Evolutionary conservation across 1,140 invertebrate genomes (phyloP).

Genomic region (Zaprionus davidi): DNA sequence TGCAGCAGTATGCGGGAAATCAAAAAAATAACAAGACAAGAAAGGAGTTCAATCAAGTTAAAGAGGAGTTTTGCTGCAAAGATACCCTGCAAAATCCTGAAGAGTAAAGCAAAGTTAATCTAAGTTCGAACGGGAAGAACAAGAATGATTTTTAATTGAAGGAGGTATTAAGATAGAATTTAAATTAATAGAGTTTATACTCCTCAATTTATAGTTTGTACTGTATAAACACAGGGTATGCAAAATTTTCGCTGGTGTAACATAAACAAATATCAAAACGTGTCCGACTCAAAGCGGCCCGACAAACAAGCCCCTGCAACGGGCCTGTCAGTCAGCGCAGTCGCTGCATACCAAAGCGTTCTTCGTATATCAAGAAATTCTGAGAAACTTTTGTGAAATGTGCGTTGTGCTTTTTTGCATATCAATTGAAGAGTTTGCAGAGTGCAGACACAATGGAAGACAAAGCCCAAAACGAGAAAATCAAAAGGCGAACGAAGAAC

Average conservation of each 20-base stretch:
- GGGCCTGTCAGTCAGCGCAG: slow-evolving; percentile 66
- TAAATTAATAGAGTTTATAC: too few species aligned
- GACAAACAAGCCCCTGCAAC: slow-evolving; percentile 38
- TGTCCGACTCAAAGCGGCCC: slow-evolving; percentile 46
- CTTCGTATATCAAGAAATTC: slow-evolving; percentile 58
- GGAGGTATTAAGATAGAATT: too few species aligned
- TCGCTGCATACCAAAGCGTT: slow-evolving; percentile 66
- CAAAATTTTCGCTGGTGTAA: slow-evolving; percentile 43
- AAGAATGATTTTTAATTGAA: too few species aligned
- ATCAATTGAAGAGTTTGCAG: slow-evolving; percentile 45
- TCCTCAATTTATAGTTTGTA: too few species aligned
- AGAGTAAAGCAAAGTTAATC: too few species aligned
- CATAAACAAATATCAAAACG: slow-evolving; percentile 78
- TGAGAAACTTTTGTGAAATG: slow-evolving; percentile 50
- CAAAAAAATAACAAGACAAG: slow-evolving; percentile 49
- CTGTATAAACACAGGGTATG: slow-evolving; percentile 4
- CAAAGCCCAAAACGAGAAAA: slow-evolving; percentile 12
- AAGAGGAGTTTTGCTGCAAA: background rate
- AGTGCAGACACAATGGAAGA: slow-evolving; percentile 21
- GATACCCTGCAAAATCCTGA: background rate
- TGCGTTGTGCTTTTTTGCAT: slow-evolving; percentile 54
- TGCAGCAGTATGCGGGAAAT: slow-evolving; percentile 26
- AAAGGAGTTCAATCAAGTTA: background rate
- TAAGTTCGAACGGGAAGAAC: too few species aligned
- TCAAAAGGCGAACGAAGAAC: background rate